Evolutionary conservation across 2,888 invertebrate species (phyloP).

Genomic region (Lapara coniferarum): DNA sequence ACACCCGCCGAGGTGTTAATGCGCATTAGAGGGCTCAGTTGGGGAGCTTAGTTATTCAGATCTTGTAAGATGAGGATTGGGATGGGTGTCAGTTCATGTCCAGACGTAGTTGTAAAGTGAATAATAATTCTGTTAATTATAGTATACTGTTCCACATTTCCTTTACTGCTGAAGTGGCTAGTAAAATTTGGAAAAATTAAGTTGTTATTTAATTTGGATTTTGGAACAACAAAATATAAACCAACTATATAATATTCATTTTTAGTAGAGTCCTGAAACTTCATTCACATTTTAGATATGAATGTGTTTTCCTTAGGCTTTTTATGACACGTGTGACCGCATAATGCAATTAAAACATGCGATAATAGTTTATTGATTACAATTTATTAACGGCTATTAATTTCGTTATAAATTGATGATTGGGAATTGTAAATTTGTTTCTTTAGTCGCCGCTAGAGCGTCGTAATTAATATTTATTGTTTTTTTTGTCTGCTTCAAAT

Average conservation of each 20-base stretch:
- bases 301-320: background rate
- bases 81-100: background rate
- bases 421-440: conserved; percentile 1
- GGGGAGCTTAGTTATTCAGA: background rate
- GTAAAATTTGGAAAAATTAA: too few relatives aligned
- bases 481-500: too few relatives aligned
- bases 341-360: background rate
- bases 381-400: conserved; percentile 3
- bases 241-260: too few relatives aligned
- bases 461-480: background rate
- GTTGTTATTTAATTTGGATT: too few relatives aligned
- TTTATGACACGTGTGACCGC: background rate
- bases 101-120: too few relatives aligned
- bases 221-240: too few relatives aligned
- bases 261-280: too few relatives aligned
- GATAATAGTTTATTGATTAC: background rate
- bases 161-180: too few relatives aligned
- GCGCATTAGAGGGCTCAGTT: conserved; percentile 52
- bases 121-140: too few relatives aligned
- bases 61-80: background rate
- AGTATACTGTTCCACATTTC: too few relatives aligned
- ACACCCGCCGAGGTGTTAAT: conserved; percentile 69
- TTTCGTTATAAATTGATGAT: background rate
- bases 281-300: too few relatives aligned
- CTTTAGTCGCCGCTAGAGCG: background rate